Evolutionary conservation across 2,797 vertebrate genomes (phyloP).

Genomic region (Pitangus sulphuratus): DNA sequence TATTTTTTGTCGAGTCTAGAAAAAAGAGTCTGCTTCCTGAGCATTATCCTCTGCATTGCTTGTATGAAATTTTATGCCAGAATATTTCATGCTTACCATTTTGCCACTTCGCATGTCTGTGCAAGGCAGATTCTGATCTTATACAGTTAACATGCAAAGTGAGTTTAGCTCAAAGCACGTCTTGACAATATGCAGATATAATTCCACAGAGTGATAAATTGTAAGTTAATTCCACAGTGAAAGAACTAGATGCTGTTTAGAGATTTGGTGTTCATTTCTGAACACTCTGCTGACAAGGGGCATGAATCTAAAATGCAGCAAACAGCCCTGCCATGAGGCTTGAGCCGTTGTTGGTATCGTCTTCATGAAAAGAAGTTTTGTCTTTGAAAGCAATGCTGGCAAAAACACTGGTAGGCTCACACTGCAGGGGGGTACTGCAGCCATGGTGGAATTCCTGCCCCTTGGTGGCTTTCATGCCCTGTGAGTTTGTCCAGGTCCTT

Average conservation of each 20-base stretch:
- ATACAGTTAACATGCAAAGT: neutral
- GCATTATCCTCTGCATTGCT: neutral
- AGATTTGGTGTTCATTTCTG: neutral
- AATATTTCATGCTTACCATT: neutral
- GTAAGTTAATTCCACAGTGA: neutral
- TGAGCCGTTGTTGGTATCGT: accelerated
- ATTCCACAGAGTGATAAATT: neutral
- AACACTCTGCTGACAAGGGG: neutral
- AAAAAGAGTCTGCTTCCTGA: neutral
- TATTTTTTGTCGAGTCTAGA: neutral
- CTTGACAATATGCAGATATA: neutral
- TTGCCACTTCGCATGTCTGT: neutral
- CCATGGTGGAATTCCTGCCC: neutral
- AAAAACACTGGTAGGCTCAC: neutral
- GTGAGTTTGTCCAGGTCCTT: neutral
- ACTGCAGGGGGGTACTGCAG: neutral
- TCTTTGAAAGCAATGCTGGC: neutral
- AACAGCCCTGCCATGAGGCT: neutral
- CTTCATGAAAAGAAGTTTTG: neutral
- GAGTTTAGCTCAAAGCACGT: neutral
- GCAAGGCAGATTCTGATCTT: neutral
- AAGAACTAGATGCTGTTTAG: neutral
- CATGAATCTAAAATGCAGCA: neutral
- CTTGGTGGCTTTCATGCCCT: neutral
- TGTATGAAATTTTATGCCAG: neutral